phyloP scores from a whole-genome alignment of 1,140 invertebrate genomes.

The Dendrolimus kikuchii region DNA sequence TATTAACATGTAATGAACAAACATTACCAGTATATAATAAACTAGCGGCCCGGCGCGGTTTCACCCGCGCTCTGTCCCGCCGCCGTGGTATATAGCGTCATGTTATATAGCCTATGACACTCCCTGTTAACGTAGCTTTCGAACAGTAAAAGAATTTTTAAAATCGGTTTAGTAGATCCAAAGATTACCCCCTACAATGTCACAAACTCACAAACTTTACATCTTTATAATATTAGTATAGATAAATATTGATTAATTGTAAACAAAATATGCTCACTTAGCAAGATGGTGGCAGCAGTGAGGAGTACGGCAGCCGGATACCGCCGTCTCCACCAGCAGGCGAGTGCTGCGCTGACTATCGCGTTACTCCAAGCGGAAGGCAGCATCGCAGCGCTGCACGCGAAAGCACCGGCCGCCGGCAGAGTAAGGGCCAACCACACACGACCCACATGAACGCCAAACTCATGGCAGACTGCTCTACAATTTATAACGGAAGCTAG shows the following conservation, averaged over 20 bases:
- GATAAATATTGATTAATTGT: neutral
- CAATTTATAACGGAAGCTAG: constrained; percentile 26
- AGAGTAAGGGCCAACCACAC: constrained; percentile 87
- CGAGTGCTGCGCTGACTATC: constrained; percentile 83
- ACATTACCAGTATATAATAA: too few relatives aligned
- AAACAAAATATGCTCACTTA: constrained; percentile 59
- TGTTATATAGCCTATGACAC: too few relatives aligned
- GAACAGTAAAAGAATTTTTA: too few relatives aligned
- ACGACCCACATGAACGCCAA: constrained; percentile 91
- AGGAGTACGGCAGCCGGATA: constrained; percentile 88
- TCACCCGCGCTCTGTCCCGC: too few relatives aligned
- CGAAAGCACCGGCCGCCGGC: constrained; percentile 94
- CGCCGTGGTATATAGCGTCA: too few relatives aligned
- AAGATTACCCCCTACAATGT: too few relatives aligned
- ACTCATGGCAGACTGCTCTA: constrained; percentile 90
- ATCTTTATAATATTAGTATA: too few relatives aligned
- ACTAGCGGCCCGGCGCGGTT: too few relatives aligned
- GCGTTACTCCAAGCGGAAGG: constrained; percentile 96
- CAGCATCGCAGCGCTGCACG: constrained; percentile 90
- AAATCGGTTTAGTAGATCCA: too few relatives aligned
- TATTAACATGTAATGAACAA: too few relatives aligned
- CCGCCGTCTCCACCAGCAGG: constrained; percentile 87
- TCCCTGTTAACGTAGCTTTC: too few relatives aligned
- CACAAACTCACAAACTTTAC: too few relatives aligned
- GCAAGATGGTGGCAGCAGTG: constrained; percentile 83